These are phyloP conservation scores for Scopus umbretta DNA, from an alignment of 2,113 vertebrate species.

Conservation along the genomic window DNA sequence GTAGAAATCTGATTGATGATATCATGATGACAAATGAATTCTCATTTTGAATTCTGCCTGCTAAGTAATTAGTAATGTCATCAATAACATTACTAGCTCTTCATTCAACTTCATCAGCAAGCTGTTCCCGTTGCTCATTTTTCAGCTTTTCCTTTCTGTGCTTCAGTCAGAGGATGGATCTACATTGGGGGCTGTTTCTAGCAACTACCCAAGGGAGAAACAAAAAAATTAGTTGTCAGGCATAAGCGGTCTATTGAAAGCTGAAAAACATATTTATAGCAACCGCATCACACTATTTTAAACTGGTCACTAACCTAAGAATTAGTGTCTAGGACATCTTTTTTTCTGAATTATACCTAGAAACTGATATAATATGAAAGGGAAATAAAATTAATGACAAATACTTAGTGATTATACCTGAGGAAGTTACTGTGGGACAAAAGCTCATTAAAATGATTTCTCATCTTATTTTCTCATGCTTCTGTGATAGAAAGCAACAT, in stretches of 20 bases:
- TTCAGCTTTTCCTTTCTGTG: slow-evolving; percentile 9
- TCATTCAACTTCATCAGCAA: slow-evolving; percentile 57
- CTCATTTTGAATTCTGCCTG: slow-evolving; percentile 66
- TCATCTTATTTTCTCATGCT: background rate
- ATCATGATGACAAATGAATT: slow-evolving; percentile 57
- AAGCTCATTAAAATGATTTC: background rate
- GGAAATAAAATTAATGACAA: background rate
- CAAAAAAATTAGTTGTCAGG: slow-evolving; percentile 35
- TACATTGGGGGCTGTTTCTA: background rate
- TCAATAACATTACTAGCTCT: slow-evolving; percentile 55
- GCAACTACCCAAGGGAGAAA: background rate
- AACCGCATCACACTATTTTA: background rate
- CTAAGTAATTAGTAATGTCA: slow-evolving; percentile 67
- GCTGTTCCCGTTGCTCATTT: slow-evolving; percentile 42
- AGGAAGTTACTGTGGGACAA: background rate
- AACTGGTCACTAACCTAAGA: background rate
- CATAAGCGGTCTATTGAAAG: slow-evolving; percentile 1
- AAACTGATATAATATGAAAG: background rate
- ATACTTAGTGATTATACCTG: background rate
- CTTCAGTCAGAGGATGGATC: background rate
- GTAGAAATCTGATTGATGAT: slow-evolving; percentile 52
- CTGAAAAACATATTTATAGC: slow-evolving; percentile 19
- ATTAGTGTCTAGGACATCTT: background rate
- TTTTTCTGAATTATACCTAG: background rate
- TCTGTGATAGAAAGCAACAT: background rate